Evolutionary conservation across 2,113 vertebrate genomes (phyloP), one percentile per base, ranked within the genome.

Genomic region (Gallinago paraguaiae): DNA sequence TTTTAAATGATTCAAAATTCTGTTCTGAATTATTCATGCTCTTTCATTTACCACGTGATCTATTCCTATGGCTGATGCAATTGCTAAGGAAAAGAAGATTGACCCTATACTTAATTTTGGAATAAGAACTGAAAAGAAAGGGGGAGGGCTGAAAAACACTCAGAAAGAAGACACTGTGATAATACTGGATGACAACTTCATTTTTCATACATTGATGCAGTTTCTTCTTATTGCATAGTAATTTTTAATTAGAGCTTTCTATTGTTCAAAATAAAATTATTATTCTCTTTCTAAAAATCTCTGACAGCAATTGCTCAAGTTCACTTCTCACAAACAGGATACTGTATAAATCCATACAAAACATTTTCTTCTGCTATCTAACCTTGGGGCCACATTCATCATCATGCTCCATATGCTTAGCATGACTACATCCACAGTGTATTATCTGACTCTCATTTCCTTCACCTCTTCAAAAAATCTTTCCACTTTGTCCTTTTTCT

Each of bases 31-130:
- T 93, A 94, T 95, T 93, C 72, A 92, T 85, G 57, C 12, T 46
- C 67, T 88, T 92, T 84, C 28, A 68, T 88, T 92, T 84, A 94
- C 83, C 80, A 93, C 4, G 12, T 92, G 86, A 79, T 53, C 54
- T 70, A 43, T 82, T 88, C 81, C 50, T 93, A 93, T 70, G 86
- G 96, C 96, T 96, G 96, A 97, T 97, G 95, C 96, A 97, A 97
- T 82, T 94, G 41, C 59, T 80, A 79, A 89, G 59, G 43, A 86
- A 74, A 83, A 85, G 89, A 86, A 24, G 3, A 56, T 46, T 91
- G 35, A 95, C 77, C 70, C 46, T 54, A 46, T n/a, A 41, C 27
- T 54, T 93, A 60, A 87, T 71, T 91, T 93, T 93, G 60, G 35
- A 84, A 84, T 72, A 76, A 59, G 65, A 90, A 69, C 27, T 50